phyloP scores from a whole-genome alignment of 2,113 vertebrate genomes.

The Sialia sialis region DNA sequence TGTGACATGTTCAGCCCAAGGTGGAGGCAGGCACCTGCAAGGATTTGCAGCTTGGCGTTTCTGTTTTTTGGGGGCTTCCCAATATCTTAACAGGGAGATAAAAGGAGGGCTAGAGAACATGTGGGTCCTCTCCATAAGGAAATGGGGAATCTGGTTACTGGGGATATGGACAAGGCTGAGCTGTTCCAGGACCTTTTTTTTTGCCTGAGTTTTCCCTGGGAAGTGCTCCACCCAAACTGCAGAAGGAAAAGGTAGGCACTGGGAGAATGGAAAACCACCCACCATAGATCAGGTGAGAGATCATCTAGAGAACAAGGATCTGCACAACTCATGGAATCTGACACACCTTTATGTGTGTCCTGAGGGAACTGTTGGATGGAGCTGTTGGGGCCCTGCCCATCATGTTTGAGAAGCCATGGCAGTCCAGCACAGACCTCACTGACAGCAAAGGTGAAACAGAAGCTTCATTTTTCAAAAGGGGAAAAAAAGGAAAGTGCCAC shows the following conservation, averaged over 20 bases:
- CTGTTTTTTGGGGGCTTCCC: not conserved
- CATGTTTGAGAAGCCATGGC: rapidly evolving
- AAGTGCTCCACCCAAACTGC: not conserved
- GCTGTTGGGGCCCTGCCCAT: rapidly evolving
- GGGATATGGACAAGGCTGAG: not conserved
- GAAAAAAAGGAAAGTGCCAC: rapidly evolving
- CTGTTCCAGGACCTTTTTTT: not conserved
- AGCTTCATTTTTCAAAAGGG: rapidly evolving
- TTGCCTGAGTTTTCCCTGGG: not conserved
- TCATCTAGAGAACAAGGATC: not conserved
- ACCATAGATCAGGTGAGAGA: not conserved
- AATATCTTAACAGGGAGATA: not conserved
- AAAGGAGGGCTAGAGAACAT: not conserved
- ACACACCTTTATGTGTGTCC: not conserved
- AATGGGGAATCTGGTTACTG: not conserved
- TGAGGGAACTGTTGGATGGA: not conserved
- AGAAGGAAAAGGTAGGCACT: not conserved
- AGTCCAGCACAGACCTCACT: not conserved
- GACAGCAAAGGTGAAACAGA: not conserved
- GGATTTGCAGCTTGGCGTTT: not conserved
- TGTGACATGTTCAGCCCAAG: not conserved
- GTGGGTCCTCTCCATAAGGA: not conserved
- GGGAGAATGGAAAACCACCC: not conserved
- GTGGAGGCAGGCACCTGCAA: not conserved
- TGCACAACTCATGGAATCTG: not conserved